These are phyloP conservation scores for Lathronympha strigana DNA, from an alignment of 2,888 invertebrate species.

Conservation along the genomic window DNA sequence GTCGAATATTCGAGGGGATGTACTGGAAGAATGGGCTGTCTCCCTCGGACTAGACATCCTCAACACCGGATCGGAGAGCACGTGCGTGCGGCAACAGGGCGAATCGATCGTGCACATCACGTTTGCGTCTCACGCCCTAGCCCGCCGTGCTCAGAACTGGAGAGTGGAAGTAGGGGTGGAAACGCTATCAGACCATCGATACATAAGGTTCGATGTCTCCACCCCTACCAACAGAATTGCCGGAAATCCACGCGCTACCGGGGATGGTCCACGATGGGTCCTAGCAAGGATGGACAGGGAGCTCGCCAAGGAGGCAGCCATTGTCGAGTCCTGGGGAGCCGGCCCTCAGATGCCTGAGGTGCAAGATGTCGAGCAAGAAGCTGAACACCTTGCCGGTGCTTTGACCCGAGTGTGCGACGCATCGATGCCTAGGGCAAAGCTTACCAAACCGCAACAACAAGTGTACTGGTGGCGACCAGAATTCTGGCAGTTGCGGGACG, in stretches of 20 bases:
- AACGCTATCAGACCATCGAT: background rate
- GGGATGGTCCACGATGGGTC: background rate
- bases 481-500: background rate
- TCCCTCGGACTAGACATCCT: background rate
- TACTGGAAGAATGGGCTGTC: no score
- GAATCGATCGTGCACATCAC: background rate
- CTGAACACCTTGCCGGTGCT: conserved; percentile 16
- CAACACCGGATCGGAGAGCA: conserved; percentile 1
- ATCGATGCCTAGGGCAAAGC: conserved; percentile 14
- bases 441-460: background rate
- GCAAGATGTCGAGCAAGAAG: conserved; percentile 10
- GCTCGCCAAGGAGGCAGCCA: background rate
- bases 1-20: background rate
- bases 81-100: background rate
- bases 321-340: background rate
- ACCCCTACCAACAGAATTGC: background rate
- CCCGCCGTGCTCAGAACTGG: background rate
- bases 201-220: background rate
- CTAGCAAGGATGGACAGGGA: background rate
- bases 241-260: background rate
- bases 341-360: conserved; percentile 34
- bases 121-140: background rate
- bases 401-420: conserved; percentile 43
- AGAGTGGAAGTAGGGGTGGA: background rate
- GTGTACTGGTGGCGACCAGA: conserved; percentile 6